Conservation (phyloP, 2,113 vertebrate species). For the Mormyrus lacerda region DNA sequence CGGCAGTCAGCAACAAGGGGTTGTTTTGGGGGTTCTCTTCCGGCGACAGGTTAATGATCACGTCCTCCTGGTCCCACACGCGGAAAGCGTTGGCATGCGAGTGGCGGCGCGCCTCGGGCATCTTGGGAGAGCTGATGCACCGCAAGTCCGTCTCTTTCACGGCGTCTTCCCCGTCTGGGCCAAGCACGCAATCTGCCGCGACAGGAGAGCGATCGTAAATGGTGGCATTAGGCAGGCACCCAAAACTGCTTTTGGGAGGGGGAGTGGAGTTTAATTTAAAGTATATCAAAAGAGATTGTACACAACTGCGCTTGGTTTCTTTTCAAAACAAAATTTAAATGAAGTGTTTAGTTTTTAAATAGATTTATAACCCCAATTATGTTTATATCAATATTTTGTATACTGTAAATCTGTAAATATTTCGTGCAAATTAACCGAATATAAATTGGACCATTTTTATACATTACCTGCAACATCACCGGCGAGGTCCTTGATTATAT, state of each 20-base stretch:
- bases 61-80: slow-evolving; percentile 60
- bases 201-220: background rate
- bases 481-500: slow-evolving; percentile 72
- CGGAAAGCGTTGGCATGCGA: slow-evolving; percentile 62
- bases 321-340: background rate
- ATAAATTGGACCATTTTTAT: background rate
- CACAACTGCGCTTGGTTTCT: background rate
- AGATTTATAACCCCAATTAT: background rate
- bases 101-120: slow-evolving; percentile 39
- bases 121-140: slow-evolving; percentile 38
- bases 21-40: slow-evolving; percentile 40
- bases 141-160: slow-evolving; percentile 41
- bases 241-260: background rate
- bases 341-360: background rate
- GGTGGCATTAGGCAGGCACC: background rate
- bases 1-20: slow-evolving; percentile 46
- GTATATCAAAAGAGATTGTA: background rate
- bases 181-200: slow-evolving; percentile 63
- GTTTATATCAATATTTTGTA: background rate
- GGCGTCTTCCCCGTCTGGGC: slow-evolving; percentile 51
- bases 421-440: background rate
- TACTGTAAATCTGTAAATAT: background rate
- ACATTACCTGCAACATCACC: slow-evolving; percentile 63
- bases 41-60: slow-evolving; percentile 49
- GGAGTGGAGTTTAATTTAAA: background rate